Conservation (phyloP, 2,888 invertebrate species). For the Noctua comes region DNA sequence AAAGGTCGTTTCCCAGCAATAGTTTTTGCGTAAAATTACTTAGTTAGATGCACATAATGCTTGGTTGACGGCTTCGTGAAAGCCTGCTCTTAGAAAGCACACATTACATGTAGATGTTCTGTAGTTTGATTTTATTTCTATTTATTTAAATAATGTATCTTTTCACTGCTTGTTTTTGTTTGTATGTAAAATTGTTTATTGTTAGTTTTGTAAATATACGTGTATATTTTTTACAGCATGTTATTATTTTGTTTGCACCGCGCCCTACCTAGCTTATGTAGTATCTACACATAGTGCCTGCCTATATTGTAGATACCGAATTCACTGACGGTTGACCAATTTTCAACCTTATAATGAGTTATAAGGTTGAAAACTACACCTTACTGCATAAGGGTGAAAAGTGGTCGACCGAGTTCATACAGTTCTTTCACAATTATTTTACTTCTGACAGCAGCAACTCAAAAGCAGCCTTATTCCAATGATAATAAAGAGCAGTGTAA, state of each 20-base stretch:
- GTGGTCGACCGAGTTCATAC: not conserved
- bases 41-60: too few species aligned
- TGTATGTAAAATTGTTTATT: slow-evolving; percentile 44
- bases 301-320: not conserved
- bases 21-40: too few species aligned
- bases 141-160: slow-evolving; percentile 75
- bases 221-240: slow-evolving; percentile 38
- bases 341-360: not conserved
- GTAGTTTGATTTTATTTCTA: slow-evolving; percentile 27
- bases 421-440: not conserved
- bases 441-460: not conserved
- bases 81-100: not conserved
- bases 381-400: too few species aligned
- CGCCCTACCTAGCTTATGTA: not conserved
- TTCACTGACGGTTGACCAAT: not conserved
- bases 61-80: too few species aligned
- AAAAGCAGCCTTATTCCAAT: not conserved
- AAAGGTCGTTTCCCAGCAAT: too few species aligned
- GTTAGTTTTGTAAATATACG: slow-evolving; percentile 49
- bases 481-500: not conserved
- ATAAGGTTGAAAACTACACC: too few species aligned
- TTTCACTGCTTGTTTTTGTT: slow-evolving; percentile 70
- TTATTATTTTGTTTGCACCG: slow-evolving; percentile 44
- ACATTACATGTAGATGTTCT: slow-evolving; percentile 32
- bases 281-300: not conserved